These are phyloP conservation scores for Thaleichthys pacificus DNA, from an alignment of 2,797 vertebrate genomes.

Conservation along the genomic window DNA sequence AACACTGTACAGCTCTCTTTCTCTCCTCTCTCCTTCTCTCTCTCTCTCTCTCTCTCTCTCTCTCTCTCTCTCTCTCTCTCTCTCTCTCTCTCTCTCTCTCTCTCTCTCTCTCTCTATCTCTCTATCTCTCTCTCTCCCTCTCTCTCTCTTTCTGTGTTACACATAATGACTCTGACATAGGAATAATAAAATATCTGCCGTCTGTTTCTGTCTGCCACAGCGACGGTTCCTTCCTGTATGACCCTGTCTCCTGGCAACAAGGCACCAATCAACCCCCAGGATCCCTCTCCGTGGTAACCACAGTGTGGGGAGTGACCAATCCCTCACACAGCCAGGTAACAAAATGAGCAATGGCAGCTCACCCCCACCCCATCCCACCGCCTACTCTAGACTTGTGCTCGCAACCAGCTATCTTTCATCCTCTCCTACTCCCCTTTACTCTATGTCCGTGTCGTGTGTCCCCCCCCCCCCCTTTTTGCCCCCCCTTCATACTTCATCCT, in stretches of 20 bases:
- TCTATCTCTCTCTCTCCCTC: no score
- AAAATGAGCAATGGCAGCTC: constrained; percentile 20
- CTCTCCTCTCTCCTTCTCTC: constrained; percentile 19
- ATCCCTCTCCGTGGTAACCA: constrained; percentile 96
- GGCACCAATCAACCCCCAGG: constrained; percentile 90
- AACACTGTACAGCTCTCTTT: constrained; percentile 33
- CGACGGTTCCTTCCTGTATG: constrained; percentile 93
- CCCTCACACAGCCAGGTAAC: constrained; percentile 93
- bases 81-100: background rate
- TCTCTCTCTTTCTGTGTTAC: background rate
- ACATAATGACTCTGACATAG: no score
- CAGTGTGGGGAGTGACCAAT: constrained; percentile 96
- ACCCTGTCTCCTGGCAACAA: constrained; percentile 89
- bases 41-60: constrained; percentile 32
- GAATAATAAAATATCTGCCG: constrained; percentile 2
- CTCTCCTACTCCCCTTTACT: no score
- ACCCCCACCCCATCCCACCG: background rate
- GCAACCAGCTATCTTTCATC: no score
- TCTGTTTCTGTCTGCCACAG: constrained; percentile 70
- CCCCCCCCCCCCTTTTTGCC: no score
- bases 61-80: background rate
- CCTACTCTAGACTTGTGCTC: background rate
- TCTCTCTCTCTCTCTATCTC: background rate
- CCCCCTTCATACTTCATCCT: background rate
- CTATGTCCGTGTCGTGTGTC: background rate